phyloP scores from a whole-genome alignment of 2,797 vertebrate genomes.

The Urocyon cinereoargenteus region DNA sequence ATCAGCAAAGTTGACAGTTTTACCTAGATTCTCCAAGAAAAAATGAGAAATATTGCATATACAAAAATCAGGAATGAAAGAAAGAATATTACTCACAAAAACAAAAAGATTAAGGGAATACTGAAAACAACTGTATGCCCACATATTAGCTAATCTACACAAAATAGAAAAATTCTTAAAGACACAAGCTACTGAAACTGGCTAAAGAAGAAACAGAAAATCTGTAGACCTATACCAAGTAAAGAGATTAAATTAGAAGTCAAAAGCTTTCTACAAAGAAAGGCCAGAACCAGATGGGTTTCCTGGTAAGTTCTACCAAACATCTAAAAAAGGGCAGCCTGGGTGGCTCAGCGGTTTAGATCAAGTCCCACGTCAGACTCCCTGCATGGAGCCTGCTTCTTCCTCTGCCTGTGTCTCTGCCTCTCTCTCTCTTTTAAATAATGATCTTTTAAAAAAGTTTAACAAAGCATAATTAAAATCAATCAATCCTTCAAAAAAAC shows the following conservation, averaged over 20 bases:
- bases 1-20: neutral
- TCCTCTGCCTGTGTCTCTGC: no score
- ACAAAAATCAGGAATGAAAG: neutral
- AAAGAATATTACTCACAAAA: neutral
- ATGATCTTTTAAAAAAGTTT: neutral
- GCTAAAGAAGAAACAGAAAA: neutral
- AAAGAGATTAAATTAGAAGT: neutral
- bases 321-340: neutral
- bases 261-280: neutral
- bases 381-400: no score
- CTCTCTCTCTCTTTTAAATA: no score
- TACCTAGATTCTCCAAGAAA: neutral
- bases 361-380: no score
- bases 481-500: neutral
- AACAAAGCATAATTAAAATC: neutral
- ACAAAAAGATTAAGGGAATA: neutral
- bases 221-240: neutral
- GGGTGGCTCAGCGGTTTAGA: no score
- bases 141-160: neutral
- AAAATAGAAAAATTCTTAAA: neutral
- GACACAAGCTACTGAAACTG: neutral
- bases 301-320: neutral
- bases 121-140: neutral
- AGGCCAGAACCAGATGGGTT: neutral
- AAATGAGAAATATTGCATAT: neutral